phyloP scores from a whole-genome alignment of 2,113 vertebrate genomes.

The Ramphastos sulfuratus region DNA sequence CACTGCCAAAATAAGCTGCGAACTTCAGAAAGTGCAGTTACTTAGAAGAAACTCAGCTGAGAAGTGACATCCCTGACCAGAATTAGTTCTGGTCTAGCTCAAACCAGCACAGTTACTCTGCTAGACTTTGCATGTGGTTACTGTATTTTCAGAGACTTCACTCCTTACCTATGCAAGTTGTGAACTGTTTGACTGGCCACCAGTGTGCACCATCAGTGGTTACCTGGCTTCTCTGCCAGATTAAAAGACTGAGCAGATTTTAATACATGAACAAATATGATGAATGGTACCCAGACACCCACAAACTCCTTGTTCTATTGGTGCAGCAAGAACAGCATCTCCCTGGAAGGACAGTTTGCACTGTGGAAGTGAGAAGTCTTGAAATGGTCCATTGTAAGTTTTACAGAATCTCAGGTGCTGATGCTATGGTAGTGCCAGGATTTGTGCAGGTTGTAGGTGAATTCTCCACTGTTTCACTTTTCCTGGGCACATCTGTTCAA shows the following conservation, averaged over 20 bases:
- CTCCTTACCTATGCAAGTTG: fast-evolving
- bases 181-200: fast-evolving
- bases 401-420: background rate
- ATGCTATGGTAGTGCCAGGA: background rate
- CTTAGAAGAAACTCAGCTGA: no score
- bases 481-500: background rate
- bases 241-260: background rate
- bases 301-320: background rate
- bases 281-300: background rate
- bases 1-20: no score
- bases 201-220: no score
- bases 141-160: background rate
- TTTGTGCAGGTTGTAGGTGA: background rate
- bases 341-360: background rate
- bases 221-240: no score
- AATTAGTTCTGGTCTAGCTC: no score
- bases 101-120: background rate
- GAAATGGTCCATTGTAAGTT: background rate
- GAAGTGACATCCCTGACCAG: no score
- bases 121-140: fast-evolving
- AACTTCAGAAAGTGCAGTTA: no score
- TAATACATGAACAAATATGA: fast-evolving
- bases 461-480: background rate
- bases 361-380: background rate
- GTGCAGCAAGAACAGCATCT: background rate